Conservation (phyloP, 2,797 vertebrate species). For the Lindbergichthys nudifrons region DNA sequence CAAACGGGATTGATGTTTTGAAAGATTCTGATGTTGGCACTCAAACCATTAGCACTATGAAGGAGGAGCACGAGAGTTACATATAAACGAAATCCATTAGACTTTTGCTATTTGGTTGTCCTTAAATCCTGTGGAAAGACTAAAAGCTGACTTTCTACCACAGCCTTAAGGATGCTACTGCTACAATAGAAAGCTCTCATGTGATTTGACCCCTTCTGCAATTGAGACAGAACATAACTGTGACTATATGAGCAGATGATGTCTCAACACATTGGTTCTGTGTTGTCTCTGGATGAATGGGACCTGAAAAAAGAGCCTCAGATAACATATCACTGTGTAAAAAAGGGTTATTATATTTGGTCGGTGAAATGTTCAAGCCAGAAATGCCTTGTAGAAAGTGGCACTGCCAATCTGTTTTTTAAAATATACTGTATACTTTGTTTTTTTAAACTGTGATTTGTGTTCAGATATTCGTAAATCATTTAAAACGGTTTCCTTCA, state of each 20-base stretch:
- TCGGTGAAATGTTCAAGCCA: conserved; percentile 83
- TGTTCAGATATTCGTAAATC: conserved; percentile 11
- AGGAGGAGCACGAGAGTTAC: conserved; percentile 87
- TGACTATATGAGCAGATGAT: conserved; percentile 41
- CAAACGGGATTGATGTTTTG: conserved; percentile 84
- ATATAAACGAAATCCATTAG: conserved; percentile 35
- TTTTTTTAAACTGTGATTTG: conserved; percentile 14
- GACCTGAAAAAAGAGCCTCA: conserved; percentile 42
- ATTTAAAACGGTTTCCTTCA: conserved; percentile 23
- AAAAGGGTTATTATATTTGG: conserved; percentile 27
- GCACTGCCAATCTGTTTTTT: conserved; percentile 89
- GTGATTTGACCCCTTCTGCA: conserved; percentile 37
- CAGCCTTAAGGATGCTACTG: conserved; percentile 13
- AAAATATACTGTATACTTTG: conserved; percentile 68
- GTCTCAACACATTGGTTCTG: conserved; percentile 27
- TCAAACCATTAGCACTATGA: conserved; percentile 88
- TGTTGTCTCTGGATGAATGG: conserved; percentile 46
- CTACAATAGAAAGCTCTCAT: conserved; percentile 26
- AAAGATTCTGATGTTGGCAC: conserved; percentile 88
- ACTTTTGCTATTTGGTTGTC: background rate
- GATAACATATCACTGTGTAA: conserved; percentile 47
- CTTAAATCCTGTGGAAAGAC: conserved; percentile 25
- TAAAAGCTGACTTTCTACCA: conserved; percentile 20
- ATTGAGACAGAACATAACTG: conserved; percentile 56
- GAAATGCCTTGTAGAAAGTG: conserved; percentile 95